Percentiles rank a stretch among this genome's conserved stretches.
These are phyloP conservation scores for Caenorhabditis virilis DNA, from an alignment of 2,888 invertebrate species.

Conservation along the genomic window DNA sequence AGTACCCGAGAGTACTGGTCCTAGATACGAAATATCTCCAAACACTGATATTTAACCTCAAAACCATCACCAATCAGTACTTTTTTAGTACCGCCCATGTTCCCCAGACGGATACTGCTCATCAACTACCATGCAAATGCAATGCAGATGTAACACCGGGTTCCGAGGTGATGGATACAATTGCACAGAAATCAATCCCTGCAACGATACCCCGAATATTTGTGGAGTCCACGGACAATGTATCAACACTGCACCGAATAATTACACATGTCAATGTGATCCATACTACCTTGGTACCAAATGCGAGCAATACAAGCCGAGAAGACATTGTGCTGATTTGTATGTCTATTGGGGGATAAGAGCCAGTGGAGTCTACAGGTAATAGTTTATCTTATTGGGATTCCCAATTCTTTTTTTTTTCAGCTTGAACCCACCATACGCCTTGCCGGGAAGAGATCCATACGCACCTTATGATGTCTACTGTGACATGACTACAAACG, in stretches of 20 bases:
- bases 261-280: conserved; percentile 74
- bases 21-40: not conserved
- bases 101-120: conserved; percentile 42
- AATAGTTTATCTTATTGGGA: not conserved
- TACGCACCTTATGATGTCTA: conserved; percentile 31
- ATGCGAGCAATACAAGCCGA: conserved; percentile 52
- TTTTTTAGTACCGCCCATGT: conserved; percentile 45
- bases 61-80: not conserved
- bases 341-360: conserved; percentile 45
- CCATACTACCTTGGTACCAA: conserved; percentile 43
- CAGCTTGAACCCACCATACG: conserved; percentile 32
- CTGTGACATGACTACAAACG: conserved; percentile 41
- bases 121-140: conserved; percentile 15
- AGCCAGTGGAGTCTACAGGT: conserved; percentile 39
- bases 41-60: not conserved
- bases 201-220: conserved; percentile 68
- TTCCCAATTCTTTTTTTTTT: not conserved
- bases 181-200: conserved; percentile 56
- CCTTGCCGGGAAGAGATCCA: conserved; percentile 12
- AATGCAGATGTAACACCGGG: conserved; percentile 49
- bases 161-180: conserved; percentile 52
- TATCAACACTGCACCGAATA: conserved; percentile 78
- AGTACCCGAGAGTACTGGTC: too few relatives aligned
- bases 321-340: conserved; percentile 58
- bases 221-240: conserved; percentile 76